A percentile compares a stretch with the other conserved stretches of the same genome.
Evolutionary conservation across 2,113 vertebrate genomes (phyloP).

Genomic region (Bubo blakistoni): DNA sequence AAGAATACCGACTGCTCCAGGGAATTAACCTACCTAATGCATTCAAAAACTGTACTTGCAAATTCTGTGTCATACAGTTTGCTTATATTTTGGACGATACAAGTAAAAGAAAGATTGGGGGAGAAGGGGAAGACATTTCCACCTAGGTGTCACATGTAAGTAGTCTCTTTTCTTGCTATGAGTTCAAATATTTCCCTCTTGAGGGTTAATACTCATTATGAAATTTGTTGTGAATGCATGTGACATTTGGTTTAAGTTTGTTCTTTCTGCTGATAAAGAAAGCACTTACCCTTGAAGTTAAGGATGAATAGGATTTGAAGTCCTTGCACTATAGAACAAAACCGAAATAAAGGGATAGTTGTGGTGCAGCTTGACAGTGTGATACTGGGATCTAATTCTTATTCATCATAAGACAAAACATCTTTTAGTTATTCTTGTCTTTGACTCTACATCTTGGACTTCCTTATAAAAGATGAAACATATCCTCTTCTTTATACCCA

Average conservation of each 20-base stretch:
- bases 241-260: conserved; percentile 20
- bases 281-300: conserved; percentile 42
- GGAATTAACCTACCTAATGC: conserved; percentile 39
- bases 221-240: conserved; percentile 8
- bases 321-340: conserved; percentile 28
- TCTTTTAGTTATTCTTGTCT: conserved; percentile 42
- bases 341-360: conserved; percentile 25
- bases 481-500: conserved; percentile 11
- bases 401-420: conserved; percentile 46
- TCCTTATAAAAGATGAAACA: conserved; percentile 54
- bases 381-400: conserved; percentile 35
- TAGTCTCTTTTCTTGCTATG: background rate
- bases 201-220: background rate
- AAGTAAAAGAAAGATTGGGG: background rate
- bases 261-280: conserved; percentile 47
- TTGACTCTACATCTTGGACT: conserved; percentile 54
- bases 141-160: background rate
- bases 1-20: conserved; percentile 10
- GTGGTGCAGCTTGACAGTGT: conserved; percentile 18
- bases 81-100: background rate
- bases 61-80: background rate
- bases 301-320: conserved; percentile 51
- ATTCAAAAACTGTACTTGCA: conserved; percentile 24
- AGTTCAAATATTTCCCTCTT: background rate
- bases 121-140: background rate